phyloP scores from a whole-genome alignment of 1,140 invertebrate species.

The Heliconius himera region DNA sequence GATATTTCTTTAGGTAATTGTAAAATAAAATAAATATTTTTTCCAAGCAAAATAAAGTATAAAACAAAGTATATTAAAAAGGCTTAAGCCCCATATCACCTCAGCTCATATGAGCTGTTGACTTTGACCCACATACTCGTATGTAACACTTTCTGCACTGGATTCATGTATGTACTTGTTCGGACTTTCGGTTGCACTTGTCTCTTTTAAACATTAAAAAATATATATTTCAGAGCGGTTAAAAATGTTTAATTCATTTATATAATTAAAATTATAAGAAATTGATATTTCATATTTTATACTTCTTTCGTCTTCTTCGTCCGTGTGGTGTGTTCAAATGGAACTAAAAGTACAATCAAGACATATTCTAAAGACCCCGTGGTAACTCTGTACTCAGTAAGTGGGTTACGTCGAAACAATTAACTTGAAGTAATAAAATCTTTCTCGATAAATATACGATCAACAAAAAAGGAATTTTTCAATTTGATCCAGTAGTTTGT shows the following conservation, averaged over 20 bases:
- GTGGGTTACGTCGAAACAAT: too few relatives aligned
- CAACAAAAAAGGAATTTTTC: too few relatives aligned
- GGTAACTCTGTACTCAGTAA: too few relatives aligned
- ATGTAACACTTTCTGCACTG: conserved; percentile 38
- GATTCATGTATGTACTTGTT: conserved; percentile 31
- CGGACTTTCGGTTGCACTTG: not conserved
- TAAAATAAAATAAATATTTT: not conserved
- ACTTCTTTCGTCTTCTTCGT: too few relatives aligned
- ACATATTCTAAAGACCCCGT: too few relatives aligned
- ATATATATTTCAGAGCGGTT: not conserved
- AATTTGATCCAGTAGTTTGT: too few relatives aligned
- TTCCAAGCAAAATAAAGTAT: not conserved
- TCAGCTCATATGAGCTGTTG: conserved; percentile 34
- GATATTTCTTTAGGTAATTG: not conserved
- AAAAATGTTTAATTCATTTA: not conserved
- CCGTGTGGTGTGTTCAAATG: too few relatives aligned
- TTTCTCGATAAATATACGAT: too few relatives aligned
- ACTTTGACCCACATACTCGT: conserved; percentile 35
- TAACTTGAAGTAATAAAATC: too few relatives aligned
- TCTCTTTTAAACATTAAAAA: not conserved
- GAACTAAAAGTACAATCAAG: too few relatives aligned
- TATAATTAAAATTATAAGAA: not conserved
- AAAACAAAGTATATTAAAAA: conserved; percentile 3
- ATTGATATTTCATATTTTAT: too few relatives aligned
- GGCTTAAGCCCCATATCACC: conserved; percentile 27